Evolutionary conservation across 2,888 invertebrate species (phyloP).

Genomic region (Hirtodrosophila histrioides): DNA sequence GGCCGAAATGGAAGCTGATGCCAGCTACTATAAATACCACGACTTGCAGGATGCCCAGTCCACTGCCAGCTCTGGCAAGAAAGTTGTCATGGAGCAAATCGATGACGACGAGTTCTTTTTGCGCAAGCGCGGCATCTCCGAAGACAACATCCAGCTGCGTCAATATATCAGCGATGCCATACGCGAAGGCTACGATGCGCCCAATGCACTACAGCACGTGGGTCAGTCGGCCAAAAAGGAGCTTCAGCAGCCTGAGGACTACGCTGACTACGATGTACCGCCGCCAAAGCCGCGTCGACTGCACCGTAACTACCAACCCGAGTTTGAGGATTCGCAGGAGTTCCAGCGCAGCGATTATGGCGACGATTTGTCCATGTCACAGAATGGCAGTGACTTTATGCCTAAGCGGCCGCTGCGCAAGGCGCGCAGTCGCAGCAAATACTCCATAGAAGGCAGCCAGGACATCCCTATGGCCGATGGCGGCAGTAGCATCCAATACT

Average conservation of each 20-base stretch:
- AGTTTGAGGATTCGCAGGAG: slow-evolving; percentile 81
- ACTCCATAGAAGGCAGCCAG: slow-evolving; percentile 84
- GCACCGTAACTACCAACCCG: slow-evolving; percentile 76
- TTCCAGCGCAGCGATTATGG: slow-evolving; percentile 80
- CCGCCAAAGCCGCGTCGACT: slow-evolving; percentile 83
- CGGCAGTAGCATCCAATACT: slow-evolving; percentile 81
- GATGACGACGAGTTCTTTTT: slow-evolving; percentile 95
- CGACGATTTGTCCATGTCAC: slow-evolving; percentile 83
- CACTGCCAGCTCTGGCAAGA: slow-evolving; percentile 87
- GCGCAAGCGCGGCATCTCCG: slow-evolving; percentile 91
- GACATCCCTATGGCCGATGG: slow-evolving; percentile 81
- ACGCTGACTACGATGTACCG: slow-evolving; percentile 83
- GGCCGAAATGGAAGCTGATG: slow-evolving; percentile 82
- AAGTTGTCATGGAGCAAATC: slow-evolving; percentile 92
- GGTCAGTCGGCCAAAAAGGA: slow-evolving; percentile 79
- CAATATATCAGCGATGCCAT: slow-evolving; percentile 92
- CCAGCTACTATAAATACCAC: slow-evolving; percentile 78
- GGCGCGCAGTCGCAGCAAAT: slow-evolving; percentile 82
- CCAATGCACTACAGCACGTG: slow-evolving; percentile 88
- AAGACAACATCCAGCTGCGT: slow-evolving; percentile 91
- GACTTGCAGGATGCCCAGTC: slow-evolving; percentile 86
- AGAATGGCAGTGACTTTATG: slow-evolving; percentile 82
- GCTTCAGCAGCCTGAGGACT: slow-evolving; percentile 61
- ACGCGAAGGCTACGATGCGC: slow-evolving; percentile 89
- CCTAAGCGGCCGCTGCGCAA: slow-evolving; percentile 86